Percentiles rank a stretch among this genome's conserved stretches.
Conservation (phyloP, 2,888 invertebrate species). For the Desoria tigrina region DNA sequence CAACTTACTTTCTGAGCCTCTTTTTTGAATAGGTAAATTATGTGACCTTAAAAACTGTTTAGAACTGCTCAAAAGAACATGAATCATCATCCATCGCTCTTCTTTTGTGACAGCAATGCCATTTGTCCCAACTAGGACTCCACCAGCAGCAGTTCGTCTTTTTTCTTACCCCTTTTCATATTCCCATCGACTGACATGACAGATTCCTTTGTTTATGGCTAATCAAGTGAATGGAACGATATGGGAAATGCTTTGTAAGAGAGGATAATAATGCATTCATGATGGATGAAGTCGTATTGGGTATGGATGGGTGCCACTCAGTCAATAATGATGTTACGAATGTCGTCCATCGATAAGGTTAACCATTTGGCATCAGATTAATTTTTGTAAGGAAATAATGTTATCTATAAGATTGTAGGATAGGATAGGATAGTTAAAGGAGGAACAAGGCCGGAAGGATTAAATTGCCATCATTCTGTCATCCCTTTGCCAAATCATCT, state of each 20-base stretch:
- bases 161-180: too few species aligned
- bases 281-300: neutral
- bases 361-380: conserved; percentile 5
- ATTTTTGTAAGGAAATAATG: conserved; percentile 18
- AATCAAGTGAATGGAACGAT: conserved; percentile 13
- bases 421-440: conserved; percentile 4
- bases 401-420: conserved; percentile 10
- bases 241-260: conserved; percentile 4
- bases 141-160: too few species aligned
- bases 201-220: conserved; percentile 16
- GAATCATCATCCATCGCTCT: conserved; percentile 21
- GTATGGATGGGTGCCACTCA: neutral
- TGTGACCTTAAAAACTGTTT: conserved; percentile 14
- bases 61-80: conserved; percentile 8
- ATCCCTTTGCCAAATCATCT: conserved; percentile 8
- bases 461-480: conserved; percentile 13
- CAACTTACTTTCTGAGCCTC: neutral
- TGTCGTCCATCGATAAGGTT: conserved; percentile 8
- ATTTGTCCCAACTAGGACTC: conserved; percentile 3
- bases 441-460: conserved; percentile 15
- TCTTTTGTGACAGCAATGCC: conserved; percentile 18
- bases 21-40: conserved; percentile 1
- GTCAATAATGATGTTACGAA: neutral
- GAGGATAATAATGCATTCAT: neutral
- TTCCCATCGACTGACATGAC: conserved; percentile 1